Conservation (phyloP, 1,140 invertebrate species). For the Metaphire vulgaris region DNA sequence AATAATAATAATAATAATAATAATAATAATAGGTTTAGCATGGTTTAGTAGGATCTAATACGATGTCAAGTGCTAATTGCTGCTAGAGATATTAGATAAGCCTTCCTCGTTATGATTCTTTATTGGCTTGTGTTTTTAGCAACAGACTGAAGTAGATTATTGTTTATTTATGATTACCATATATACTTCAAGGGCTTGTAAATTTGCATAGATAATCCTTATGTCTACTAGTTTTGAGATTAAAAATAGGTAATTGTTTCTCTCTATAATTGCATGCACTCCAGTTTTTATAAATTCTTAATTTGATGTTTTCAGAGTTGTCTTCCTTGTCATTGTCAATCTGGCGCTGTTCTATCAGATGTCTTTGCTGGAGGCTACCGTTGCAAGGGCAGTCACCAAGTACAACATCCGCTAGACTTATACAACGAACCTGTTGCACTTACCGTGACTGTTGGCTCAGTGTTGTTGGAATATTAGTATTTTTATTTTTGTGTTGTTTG, state of each 20-base stretch:
- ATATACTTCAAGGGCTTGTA: not conserved
- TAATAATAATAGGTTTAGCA: too few relatives aligned
- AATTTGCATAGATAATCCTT: not conserved
- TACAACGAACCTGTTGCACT: too few relatives aligned
- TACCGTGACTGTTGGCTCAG: too few relatives aligned
- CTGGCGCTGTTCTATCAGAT: not conserved
- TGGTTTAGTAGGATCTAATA: too few relatives aligned
- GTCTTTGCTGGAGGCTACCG: not conserved
- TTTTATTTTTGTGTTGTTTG: too few relatives aligned
- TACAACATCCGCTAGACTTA: not conserved
- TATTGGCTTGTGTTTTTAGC: not conserved
- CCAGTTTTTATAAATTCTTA: not conserved
- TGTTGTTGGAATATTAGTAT: too few relatives aligned
- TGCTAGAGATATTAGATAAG: too few relatives aligned
- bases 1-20: too few relatives aligned
- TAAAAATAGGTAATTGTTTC: not conserved
- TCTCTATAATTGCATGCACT: too few relatives aligned
- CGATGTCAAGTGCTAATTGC: too few relatives aligned
- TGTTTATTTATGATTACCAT: not conserved
- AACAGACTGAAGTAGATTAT: not conserved
- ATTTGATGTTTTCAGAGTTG: not conserved
- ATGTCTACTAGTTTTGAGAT: not conserved
- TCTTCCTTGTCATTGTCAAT: not conserved
- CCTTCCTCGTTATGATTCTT: too few relatives aligned
- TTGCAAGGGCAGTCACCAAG: not conserved